These are phyloP conservation scores for Melozone crissalis DNA, from an alignment of 2,113 vertebrate genomes.

Conservation along the genomic window DNA sequence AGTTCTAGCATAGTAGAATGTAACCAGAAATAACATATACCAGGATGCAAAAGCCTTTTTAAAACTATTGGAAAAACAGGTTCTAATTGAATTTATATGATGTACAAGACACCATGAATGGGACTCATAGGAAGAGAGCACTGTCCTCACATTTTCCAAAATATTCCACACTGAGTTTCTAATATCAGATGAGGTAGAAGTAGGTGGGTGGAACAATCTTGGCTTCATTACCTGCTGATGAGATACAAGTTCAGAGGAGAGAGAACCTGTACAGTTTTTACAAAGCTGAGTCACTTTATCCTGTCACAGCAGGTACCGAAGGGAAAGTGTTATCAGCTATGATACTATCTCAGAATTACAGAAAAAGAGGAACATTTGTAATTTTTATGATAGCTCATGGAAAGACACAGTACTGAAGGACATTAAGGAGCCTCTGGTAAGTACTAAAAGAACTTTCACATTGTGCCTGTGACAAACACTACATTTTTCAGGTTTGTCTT, in stretches of 20 bases:
- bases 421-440: neutral
- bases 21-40: neutral
- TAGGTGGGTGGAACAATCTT: neutral
- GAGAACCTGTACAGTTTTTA: neutral
- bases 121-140: accelerated
- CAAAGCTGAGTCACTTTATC: neutral
- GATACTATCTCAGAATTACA: neutral
- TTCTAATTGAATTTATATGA: accelerated
- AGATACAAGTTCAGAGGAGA: neutral
- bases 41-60: neutral
- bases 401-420: neutral
- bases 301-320: neutral
- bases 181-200: neutral
- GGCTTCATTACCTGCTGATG: neutral
- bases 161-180: neutral
- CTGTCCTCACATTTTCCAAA: neutral
- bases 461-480: neutral
- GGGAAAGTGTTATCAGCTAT: neutral
- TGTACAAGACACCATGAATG: accelerated
- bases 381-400: neutral
- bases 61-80: neutral
- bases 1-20: neutral
- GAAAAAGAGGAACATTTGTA: neutral
- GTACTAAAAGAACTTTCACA: neutral
- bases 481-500: neutral